phyloP scores from a whole-genome alignment of 1,140 invertebrate genomes.

The Coelopa frigida region DNA sequence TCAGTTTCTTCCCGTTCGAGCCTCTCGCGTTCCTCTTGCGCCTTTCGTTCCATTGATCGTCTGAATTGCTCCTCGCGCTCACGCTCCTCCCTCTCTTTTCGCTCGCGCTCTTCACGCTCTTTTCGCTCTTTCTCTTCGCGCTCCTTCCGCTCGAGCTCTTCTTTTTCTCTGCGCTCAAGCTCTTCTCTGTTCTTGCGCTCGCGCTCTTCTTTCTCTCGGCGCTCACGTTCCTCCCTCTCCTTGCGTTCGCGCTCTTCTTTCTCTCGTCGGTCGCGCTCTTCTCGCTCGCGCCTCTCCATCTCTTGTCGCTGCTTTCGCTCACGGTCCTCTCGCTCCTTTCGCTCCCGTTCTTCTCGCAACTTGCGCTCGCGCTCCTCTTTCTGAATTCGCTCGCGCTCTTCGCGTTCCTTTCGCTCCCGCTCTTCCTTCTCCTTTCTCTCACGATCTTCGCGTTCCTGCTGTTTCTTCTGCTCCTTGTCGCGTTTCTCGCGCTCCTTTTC shows the following conservation, averaged over 20 bases:
- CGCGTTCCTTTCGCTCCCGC: slow-evolving; percentile 46
- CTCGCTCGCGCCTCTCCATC: slow-evolving; percentile 44
- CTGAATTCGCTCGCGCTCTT: slow-evolving; percentile 43
- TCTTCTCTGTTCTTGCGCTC: slow-evolving; percentile 22
- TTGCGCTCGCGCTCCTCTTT: slow-evolving; percentile 34
- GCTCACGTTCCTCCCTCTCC: slow-evolving; percentile 21
- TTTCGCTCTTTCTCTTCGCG: slow-evolving; percentile 4
- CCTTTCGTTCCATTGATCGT: background rate
- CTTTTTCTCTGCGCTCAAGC: slow-evolving; percentile 13
- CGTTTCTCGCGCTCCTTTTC: slow-evolving; percentile 44
- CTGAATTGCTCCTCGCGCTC: background rate
- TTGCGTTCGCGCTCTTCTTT: slow-evolving; percentile 40
- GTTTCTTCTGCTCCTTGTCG: slow-evolving; percentile 21
- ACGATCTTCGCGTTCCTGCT: slow-evolving; percentile 16
- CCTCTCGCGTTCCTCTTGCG: background rate
- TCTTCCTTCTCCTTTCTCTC: slow-evolving; percentile 20
- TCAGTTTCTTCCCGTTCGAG: slow-evolving; percentile 3
- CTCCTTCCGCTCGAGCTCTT: slow-evolving; percentile 18
- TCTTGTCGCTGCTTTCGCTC: slow-evolving; percentile 13
- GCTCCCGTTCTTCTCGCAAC: background rate
- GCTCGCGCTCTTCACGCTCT: background rate
- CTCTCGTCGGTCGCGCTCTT: slow-evolving; percentile 44
- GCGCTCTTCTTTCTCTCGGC: slow-evolving; percentile 21
- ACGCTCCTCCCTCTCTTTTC: background rate
- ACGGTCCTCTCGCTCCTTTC: slow-evolving; percentile 24